Percentiles rank a stretch among this genome's conserved stretches.
Conservation (phyloP, 1,140 invertebrate genomes). For the Heliothis virescens region DNA sequence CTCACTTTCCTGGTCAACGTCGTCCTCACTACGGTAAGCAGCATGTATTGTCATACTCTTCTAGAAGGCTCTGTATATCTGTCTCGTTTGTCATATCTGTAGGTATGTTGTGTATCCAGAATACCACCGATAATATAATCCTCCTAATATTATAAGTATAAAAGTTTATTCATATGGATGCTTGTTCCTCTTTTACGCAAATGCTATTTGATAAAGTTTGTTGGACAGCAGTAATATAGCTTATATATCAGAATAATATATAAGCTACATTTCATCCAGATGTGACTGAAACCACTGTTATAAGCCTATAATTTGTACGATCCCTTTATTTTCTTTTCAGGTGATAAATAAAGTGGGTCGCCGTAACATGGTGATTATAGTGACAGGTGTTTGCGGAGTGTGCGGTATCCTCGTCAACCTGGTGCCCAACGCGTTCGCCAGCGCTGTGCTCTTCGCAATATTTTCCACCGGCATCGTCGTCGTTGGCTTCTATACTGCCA, state of each 20-base stretch:
- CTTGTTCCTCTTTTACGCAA: no score
- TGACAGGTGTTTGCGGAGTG: slow-evolving; percentile 56
- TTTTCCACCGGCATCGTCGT: slow-evolving; percentile 61
- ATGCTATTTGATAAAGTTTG: no score
- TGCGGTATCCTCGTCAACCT: slow-evolving; percentile 67
- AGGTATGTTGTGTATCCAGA: no score
- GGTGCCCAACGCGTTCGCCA: slow-evolving; percentile 66
- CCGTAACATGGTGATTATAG: slow-evolving; percentile 65
- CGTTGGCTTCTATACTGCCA: slow-evolving; percentile 68
- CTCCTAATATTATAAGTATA: no score
- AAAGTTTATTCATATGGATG: no score
- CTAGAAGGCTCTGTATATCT: no score
- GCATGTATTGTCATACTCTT: slow-evolving; percentile 6
- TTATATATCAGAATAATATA: background rate
- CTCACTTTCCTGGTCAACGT: slow-evolving; percentile 65
- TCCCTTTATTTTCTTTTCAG: slow-evolving; percentile 52
- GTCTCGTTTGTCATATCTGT: no score
- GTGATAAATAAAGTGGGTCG: slow-evolving; percentile 62
- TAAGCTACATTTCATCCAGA: background rate
- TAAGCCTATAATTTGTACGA: no score
- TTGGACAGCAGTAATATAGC: no score
- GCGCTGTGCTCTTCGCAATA: slow-evolving; percentile 61
- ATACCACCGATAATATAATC: no score
- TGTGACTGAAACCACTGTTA: no score
- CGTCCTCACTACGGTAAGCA: slow-evolving; percentile 65